A percentile compares a stretch with the other conserved stretches of the same genome.
These are phyloP conservation scores for Suncus etruscus DNA, from an alignment of 2,113 vertebrate species.

Conservation along the genomic window DNA sequence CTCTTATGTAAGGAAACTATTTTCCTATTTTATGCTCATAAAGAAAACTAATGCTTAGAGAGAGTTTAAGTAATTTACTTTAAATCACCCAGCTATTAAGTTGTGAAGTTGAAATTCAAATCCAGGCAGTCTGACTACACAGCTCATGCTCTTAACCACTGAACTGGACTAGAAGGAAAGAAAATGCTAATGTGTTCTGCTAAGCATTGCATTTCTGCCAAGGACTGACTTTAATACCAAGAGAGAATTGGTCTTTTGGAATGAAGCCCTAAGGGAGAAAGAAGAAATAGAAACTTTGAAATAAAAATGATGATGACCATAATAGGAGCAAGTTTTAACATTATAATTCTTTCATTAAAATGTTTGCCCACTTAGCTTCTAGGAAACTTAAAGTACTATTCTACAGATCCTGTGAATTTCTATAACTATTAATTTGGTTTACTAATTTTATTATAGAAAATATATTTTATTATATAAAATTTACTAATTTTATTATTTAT, in stretches of 20 bases:
- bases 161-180: constrained; percentile 19
- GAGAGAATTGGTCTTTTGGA: constrained; percentile 56
- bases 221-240: constrained; percentile 19
- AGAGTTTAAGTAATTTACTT: constrained; percentile 10
- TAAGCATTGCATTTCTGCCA: constrained; percentile 23
- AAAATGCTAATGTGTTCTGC: background rate
- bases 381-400: background rate
- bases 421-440: too few species aligned
- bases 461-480: too few species aligned
- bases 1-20: background rate
- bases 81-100: constrained; percentile 28
- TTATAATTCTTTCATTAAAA: constrained; percentile 46
- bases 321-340: constrained; percentile 36
- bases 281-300: constrained; percentile 60
- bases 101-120: constrained; percentile 46
- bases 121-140: constrained; percentile 1
- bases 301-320: constrained; percentile 39
- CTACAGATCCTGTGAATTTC: background rate
- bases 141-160: background rate
- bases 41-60: constrained; percentile 21
- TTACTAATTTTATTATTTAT: too few species aligned
- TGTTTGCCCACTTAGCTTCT: constrained; percentile 30
- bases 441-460: too few species aligned
- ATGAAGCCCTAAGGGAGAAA: constrained; percentile 22
- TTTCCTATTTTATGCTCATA: constrained; percentile 31